These are phyloP conservation scores for Ochotona princeps DNA, from an alignment of 2,113 vertebrate species.

Conservation along the genomic window DNA sequence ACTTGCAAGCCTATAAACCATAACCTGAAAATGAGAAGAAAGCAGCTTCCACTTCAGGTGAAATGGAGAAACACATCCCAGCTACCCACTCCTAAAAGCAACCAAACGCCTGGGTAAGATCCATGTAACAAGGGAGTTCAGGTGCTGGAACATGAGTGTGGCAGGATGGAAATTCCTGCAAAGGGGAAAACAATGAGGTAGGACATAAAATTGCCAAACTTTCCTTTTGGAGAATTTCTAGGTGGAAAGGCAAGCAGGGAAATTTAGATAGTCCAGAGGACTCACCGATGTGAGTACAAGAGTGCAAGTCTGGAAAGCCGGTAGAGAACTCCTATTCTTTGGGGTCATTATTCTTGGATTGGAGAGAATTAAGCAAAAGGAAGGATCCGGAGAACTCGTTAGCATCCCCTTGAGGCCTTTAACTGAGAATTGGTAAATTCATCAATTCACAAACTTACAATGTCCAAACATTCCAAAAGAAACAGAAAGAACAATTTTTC, in stretches of 20 bases:
- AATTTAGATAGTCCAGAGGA: neutral
- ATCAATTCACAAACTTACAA: neutral
- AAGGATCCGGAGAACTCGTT: neutral
- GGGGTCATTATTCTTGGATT: neutral
- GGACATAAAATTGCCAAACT: neutral
- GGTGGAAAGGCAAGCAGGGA: neutral
- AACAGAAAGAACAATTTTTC: neutral
- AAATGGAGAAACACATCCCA: neutral
- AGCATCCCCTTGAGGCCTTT: neutral
- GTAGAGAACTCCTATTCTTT: neutral
- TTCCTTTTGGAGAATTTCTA: neutral
- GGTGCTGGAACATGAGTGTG: neutral
- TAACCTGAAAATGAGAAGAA: neutral
- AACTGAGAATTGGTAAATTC: neutral
- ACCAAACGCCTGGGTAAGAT: neutral
- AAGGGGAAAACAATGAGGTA: neutral
- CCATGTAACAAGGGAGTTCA: neutral
- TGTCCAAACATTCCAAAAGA: neutral
- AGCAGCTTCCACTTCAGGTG: neutral
- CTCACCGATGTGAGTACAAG: neutral
- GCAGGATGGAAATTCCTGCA: neutral
- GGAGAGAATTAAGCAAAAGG: neutral
- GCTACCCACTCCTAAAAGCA: neutral
- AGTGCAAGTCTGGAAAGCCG: neutral
- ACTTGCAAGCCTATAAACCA: neutral